Percentiles rank a stretch among this genome's conserved stretches.
Conservation (phyloP, 1,140 invertebrate genomes). For the Tetranychus cinnabarinus region DNA sequence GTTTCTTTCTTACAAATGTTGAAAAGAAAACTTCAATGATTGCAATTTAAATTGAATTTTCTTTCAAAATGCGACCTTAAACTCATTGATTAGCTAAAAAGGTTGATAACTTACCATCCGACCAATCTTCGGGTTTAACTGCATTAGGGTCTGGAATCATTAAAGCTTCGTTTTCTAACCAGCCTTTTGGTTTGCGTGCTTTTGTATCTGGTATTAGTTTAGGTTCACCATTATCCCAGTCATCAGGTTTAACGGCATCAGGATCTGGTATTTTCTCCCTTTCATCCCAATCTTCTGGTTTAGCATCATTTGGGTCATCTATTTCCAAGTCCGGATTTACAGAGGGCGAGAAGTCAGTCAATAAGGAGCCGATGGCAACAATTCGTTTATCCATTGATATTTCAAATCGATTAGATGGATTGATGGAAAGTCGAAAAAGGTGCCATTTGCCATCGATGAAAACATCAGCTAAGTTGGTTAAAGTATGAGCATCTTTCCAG, state of each 20-base stretch:
- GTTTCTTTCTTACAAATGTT: no score
- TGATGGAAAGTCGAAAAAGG: conserved; percentile 67
- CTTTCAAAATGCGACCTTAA: no score
- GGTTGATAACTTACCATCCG: conserved; percentile 36
- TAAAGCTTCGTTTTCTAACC: conserved; percentile 76
- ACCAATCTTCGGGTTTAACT: conserved; percentile 78
- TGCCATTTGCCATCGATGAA: conserved; percentile 91
- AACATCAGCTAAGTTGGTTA: conserved; percentile 51
- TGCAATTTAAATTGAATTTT: no score
- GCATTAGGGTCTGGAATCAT: conserved; percentile 69
- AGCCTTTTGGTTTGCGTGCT: conserved; percentile 66
- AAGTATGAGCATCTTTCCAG: conserved; percentile 13
- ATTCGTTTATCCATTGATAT: conserved; percentile 37
- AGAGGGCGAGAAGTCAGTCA: conserved; percentile 71
- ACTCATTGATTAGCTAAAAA: no score
- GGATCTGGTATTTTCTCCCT: conserved; percentile 41
- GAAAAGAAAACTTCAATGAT: no score
- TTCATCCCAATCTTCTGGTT: conserved; percentile 90
- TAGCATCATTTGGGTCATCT: conserved; percentile 69
- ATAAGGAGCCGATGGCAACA: conserved; percentile 56
- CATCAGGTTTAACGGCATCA: conserved; percentile 45
- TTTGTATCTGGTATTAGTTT: conserved; percentile 64
- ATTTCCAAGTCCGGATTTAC: conserved; percentile 89
- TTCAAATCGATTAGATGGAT: conserved; percentile 55
- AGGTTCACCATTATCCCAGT: conserved; percentile 81